Conservation (phyloP, 2,888 invertebrate genomes). For the Spisula subtruncata region DNA sequence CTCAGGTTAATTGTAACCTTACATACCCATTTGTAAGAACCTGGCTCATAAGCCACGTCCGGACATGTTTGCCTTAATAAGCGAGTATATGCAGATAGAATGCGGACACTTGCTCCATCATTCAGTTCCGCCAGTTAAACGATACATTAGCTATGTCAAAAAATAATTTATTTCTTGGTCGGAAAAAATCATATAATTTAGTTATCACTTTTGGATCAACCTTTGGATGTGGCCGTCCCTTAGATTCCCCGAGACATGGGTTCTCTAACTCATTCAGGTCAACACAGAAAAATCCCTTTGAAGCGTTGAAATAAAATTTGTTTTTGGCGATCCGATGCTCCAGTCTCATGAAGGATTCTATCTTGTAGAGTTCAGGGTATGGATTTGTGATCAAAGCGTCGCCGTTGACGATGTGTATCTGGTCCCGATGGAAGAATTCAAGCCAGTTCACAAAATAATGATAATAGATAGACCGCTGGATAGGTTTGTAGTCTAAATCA, state of each 20-base stretch:
- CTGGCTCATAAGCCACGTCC: no score
- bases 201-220: slow-evolving; percentile 91
- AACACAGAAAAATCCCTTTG: slow-evolving; percentile 97
- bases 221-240: slow-evolving; percentile 94
- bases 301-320: slow-evolving; percentile 98
- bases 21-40: no score
- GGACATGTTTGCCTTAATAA: no score
- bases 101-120: neutral
- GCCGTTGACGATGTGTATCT: slow-evolving; percentile 96
- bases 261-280: slow-evolving; percentile 88
- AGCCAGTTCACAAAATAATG: slow-evolving; percentile 96
- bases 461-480: slow-evolving; percentile 85
- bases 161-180: slow-evolving; percentile 83
- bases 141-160: slow-evolving; percentile 96
- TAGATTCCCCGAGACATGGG: slow-evolving; percentile 96
- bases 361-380: slow-evolving; percentile 76
- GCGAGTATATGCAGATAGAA: no score
- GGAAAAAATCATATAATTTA: slow-evolving; percentile 83
- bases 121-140: slow-evolving; percentile 92
- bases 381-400: slow-evolving; percentile 81
- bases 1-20: no score
- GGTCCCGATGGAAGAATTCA: slow-evolving; percentile 95
- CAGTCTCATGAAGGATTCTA: slow-evolving; percentile 83
- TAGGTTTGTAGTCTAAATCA: slow-evolving; percentile 86
- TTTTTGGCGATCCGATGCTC: slow-evolving; percentile 88